These are phyloP conservation scores for Cyprinodon diabolis DNA, from an alignment of 2,797 vertebrate species.

Conservation along the genomic window DNA sequence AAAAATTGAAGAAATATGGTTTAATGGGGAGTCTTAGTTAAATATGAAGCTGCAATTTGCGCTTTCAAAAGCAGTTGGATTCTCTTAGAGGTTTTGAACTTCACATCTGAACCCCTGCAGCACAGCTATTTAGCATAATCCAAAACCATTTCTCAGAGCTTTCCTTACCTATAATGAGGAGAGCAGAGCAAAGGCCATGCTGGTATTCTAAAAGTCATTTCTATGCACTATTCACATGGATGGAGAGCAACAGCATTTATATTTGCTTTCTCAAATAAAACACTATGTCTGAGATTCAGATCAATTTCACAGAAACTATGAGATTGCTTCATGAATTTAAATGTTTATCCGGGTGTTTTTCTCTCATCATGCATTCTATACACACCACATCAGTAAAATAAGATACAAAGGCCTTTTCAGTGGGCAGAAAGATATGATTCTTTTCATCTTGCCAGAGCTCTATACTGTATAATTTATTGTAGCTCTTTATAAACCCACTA, in stretches of 20 bases:
- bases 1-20: neutral
- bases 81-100: constrained; percentile 31
- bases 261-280: constrained; percentile 58
- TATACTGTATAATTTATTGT: neutral
- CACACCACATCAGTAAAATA: constrained; percentile 1
- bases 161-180: constrained; percentile 59
- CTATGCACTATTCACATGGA: constrained; percentile 62
- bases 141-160: constrained; percentile 42
- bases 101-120: constrained; percentile 31
- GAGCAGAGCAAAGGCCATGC: constrained; percentile 58
- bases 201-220: constrained; percentile 67
- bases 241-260: constrained; percentile 43
- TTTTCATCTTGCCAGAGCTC: constrained; percentile 5
- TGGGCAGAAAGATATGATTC: neutral
- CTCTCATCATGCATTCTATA: constrained; percentile 16
- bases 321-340: constrained; percentile 53
- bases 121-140: constrained; percentile 51
- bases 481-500: neutral
- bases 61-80: constrained; percentile 15
- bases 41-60: constrained; percentile 6
- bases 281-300: constrained; percentile 39
- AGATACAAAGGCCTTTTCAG: neutral
- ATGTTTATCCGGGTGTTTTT: constrained; percentile 31
- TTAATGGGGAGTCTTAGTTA: neutral
- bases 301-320: constrained; percentile 55